Evolutionary conservation across 2,113 vertebrate genomes (phyloP).

Genomic region (Thalassarche chlororhynchos): DNA sequence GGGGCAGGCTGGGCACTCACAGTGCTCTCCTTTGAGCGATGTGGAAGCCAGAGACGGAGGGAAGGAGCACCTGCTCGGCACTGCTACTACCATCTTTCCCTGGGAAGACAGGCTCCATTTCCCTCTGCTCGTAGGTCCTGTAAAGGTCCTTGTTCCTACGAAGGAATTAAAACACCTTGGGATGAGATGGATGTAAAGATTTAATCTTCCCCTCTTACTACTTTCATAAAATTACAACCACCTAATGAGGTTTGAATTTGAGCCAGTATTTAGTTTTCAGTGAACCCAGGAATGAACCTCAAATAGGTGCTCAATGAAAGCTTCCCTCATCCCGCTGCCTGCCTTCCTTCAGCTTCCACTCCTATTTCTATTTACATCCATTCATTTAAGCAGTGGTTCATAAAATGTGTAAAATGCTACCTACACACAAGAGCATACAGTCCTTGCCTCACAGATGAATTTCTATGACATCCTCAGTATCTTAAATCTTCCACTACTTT

Average conservation of each 20-base stretch:
- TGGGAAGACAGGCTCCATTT: background rate
- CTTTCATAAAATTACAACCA: background rate
- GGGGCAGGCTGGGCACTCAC: background rate
- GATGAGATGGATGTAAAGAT: background rate
- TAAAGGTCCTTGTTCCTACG: background rate
- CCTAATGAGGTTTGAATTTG: background rate
- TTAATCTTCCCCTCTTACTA: background rate
- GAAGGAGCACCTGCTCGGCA: background rate
- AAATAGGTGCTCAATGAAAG: background rate
- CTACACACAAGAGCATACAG: background rate
- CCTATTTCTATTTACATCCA: background rate
- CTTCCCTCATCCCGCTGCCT: background rate
- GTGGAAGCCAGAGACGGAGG: background rate
- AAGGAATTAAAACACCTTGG: background rate
- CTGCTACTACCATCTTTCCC: background rate
- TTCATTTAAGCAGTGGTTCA: background rate
- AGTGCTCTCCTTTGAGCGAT: rapidly evolving
- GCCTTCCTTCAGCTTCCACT: background rate
- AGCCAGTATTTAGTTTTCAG: background rate
- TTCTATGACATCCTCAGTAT: background rate
- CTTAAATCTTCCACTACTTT: background rate
- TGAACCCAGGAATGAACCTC: background rate
- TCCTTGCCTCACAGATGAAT: background rate
- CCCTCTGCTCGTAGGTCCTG: background rate
- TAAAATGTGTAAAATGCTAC: background rate